A percentile compares a stretch with the other conserved stretches of the same genome.
Conservation (phyloP, 2,797 vertebrate genomes). For the Fundulus diaphanus region DNA sequence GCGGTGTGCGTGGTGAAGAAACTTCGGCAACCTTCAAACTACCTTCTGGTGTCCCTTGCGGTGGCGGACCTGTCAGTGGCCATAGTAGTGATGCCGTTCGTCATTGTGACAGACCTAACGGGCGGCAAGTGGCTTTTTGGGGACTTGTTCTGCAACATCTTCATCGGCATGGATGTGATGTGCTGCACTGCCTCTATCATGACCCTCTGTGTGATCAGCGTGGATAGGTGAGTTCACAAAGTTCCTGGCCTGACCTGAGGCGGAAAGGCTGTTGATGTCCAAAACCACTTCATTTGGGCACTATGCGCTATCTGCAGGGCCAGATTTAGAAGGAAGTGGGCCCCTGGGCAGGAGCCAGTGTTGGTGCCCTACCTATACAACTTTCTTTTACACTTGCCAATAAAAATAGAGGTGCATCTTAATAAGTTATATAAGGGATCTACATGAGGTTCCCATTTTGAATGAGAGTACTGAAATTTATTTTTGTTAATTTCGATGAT, state of each 20-base stretch:
- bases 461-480: too few relatives aligned
- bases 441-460: too few relatives aligned
- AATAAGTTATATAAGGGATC: not conserved
- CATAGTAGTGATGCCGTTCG: conserved; percentile 86
- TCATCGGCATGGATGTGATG: conserved; percentile 88
- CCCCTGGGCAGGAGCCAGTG: not conserved
- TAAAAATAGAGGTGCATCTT: not conserved
- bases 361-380: not conserved
- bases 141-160: conserved; percentile 86
- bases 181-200: conserved; percentile 88
- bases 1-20: conserved; percentile 87
- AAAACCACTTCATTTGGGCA: conserved; percentile 33
- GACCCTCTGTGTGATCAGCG: conserved; percentile 87
- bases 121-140: conserved; percentile 88
- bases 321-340: not conserved
- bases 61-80: conserved; percentile 86
- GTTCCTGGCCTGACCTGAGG: conserved; percentile 9
- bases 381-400: not conserved
- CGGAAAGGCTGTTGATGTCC: not conserved
- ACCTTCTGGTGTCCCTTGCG: conserved; percentile 83
- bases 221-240: conserved; percentile 82
- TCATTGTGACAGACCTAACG: conserved; percentile 85
- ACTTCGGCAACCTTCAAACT: conserved; percentile 85
- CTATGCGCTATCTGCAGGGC: conserved; percentile 5
- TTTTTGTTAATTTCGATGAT: too few relatives aligned